Evolutionary conservation across 2,113 vertebrate species (phyloP).

Genomic region (Pluvialis apricaria): DNA sequence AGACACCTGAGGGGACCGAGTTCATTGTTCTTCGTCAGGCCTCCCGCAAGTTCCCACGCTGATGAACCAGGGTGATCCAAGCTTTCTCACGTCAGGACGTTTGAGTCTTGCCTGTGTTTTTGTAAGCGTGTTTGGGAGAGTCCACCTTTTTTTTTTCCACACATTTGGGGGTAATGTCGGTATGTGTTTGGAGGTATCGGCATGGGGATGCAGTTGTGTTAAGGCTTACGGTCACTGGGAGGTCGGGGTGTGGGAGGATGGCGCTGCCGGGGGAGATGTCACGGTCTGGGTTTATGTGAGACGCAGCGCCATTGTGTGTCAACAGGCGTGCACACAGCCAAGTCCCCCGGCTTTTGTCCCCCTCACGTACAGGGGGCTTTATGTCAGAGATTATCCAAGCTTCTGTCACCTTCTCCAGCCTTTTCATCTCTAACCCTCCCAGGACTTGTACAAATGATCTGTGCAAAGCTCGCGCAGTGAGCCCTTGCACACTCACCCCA

Average conservation of each 20-base stretch:
- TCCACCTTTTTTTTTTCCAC: neutral
- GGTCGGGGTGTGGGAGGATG: accelerated
- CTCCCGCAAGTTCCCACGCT: accelerated
- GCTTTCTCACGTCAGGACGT: accelerated
- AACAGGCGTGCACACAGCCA: neutral
- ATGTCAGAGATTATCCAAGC: neutral
- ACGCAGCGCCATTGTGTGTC: neutral
- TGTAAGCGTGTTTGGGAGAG: neutral
- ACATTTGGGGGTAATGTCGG: accelerated
- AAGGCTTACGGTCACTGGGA: neutral
- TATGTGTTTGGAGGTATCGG: accelerated
- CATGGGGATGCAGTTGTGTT: accelerated
- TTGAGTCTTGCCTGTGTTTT: accelerated
- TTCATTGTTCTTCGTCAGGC: neutral
- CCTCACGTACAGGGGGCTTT: neutral
- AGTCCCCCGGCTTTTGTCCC: neutral
- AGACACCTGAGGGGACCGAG: neutral
- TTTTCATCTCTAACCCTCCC: neutral
- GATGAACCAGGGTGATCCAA: neutral
- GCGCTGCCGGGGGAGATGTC: neutral
- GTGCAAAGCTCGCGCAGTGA: neutral
- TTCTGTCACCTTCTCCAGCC: neutral
- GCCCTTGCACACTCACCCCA: neutral
- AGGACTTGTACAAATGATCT: neutral
- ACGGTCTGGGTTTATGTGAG: neutral